phyloP scores from a whole-genome alignment of 1,140 invertebrate genomes.

The Bombus superbus region DNA sequence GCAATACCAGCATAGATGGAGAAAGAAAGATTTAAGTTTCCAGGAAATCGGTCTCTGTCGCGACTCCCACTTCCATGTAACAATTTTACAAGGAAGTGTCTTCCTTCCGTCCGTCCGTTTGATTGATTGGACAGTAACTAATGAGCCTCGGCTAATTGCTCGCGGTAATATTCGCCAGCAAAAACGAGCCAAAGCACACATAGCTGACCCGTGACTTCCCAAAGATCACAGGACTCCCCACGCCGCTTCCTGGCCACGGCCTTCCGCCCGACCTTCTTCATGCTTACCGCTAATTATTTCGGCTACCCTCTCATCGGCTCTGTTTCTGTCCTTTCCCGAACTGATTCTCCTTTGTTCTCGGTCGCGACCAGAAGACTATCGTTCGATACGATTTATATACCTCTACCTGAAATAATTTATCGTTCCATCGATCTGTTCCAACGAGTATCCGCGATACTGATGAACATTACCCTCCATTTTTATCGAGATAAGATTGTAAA shows the following conservation, averaged over 20 bases:
- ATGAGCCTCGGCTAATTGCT: slow-evolving; percentile 75
- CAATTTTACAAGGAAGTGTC: slow-evolving; percentile 54
- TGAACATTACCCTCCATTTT: not conserved
- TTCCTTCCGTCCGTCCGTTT: slow-evolving; percentile 47
- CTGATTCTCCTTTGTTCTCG: slow-evolving; percentile 59
- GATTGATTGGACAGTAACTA: slow-evolving; percentile 77
- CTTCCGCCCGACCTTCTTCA: slow-evolving; percentile 76
- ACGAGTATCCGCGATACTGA: not conserved
- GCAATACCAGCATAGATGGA: not conserved
- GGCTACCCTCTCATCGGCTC: slow-evolving; percentile 62
- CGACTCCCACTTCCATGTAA: slow-evolving; percentile 13
- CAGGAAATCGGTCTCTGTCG: slow-evolving; percentile 18
- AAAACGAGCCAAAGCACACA: slow-evolving; percentile 75
- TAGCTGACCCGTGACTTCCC: slow-evolving; percentile 71
- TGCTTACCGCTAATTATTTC: slow-evolving; percentile 71
- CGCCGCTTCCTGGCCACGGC: slow-evolving; percentile 76
- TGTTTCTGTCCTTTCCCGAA: slow-evolving; percentile 52
- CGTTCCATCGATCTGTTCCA: not conserved
- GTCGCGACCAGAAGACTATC: not conserved
- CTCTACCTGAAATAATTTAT: not conserved
- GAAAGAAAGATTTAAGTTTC: not conserved
- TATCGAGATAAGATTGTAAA: not conserved
- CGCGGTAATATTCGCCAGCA: slow-evolving; percentile 70
- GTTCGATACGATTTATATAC: slow-evolving; percentile 15
- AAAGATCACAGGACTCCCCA: slow-evolving; percentile 74